These are phyloP conservation scores for Eulithis prunata DNA, from an alignment of 2,888 invertebrate species.

Conservation along the genomic window DNA sequence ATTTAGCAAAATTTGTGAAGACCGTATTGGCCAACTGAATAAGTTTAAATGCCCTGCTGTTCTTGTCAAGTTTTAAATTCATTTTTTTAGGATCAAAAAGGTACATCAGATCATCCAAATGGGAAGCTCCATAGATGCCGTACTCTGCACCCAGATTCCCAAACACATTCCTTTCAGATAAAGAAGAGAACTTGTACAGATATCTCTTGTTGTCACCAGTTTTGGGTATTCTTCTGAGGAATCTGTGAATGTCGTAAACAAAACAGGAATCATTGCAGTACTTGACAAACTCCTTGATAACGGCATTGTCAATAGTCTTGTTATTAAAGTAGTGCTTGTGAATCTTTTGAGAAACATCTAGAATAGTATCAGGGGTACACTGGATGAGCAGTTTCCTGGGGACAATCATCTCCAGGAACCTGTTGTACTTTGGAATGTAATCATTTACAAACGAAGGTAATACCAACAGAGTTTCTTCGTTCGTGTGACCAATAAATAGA, in stretches of 20 bases:
- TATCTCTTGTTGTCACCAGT: conserved; percentile 40
- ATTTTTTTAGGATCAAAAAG: conserved; percentile 47
- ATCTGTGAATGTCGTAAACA: conserved; percentile 46
- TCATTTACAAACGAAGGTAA: conserved; percentile 17
- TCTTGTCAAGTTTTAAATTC: conserved; percentile 48
- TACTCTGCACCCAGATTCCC: conserved; percentile 45
- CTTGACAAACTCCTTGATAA: conserved; percentile 42
- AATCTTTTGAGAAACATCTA: conserved; percentile 45
- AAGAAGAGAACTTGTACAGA: conserved; percentile 52
- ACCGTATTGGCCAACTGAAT: conserved; percentile 52
- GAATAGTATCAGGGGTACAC: conserved; percentile 37
- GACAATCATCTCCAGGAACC: conserved; percentile 45
- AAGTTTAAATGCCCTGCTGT: conserved; percentile 52
- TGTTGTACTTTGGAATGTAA: conserved; percentile 38
- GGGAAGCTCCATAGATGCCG: conserved; percentile 50
- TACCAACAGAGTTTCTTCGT: conserved; percentile 82
- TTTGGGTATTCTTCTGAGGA: conserved; percentile 38
- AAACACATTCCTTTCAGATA: conserved; percentile 52
- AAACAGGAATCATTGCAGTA: conserved; percentile 43
- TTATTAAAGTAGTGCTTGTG: conserved; percentile 46
- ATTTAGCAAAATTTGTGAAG: conserved; percentile 66
- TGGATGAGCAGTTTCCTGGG: conserved; percentile 47
- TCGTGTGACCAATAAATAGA: conserved; percentile 87
- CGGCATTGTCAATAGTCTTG: conserved; percentile 38
- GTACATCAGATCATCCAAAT: conserved; percentile 57